Evolutionary conservation across 2,113 vertebrate genomes (phyloP).

Genomic region (Fulica atra): DNA sequence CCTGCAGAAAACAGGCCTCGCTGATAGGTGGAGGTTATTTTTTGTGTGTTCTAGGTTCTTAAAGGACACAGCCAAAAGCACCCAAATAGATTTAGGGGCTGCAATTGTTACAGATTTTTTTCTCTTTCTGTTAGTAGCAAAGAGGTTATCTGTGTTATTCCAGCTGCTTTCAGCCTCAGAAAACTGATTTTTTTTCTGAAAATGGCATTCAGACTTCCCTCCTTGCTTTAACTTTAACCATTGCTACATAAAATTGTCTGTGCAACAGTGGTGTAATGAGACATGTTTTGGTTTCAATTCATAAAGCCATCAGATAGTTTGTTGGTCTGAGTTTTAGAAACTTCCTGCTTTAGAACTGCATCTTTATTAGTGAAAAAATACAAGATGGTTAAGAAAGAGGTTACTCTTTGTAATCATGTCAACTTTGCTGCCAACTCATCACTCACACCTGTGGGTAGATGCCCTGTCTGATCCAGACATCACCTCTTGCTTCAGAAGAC

Average conservation of each 20-base stretch:
- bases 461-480: neutral
- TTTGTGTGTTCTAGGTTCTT: neutral
- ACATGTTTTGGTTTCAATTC: neutral
- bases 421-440: neutral
- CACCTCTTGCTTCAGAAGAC: neutral
- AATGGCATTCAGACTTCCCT: neutral
- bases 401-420: neutral
- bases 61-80: neutral
- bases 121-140: neutral
- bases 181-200: neutral
- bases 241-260: rapidly evolving
- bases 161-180: neutral
- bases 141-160: neutral
- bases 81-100: neutral
- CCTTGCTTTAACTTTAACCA: neutral
- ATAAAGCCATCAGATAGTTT: neutral
- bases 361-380: neutral
- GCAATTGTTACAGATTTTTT: neutral
- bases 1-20: neutral
- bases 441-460: neutral
- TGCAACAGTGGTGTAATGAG: neutral
- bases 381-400: neutral
- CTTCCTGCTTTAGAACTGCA: neutral
- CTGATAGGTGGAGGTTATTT: neutral
- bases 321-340: neutral